Evolutionary conservation across 2,888 invertebrate species (phyloP).

Genomic region (Stenchaetothrips biformis): DNA sequence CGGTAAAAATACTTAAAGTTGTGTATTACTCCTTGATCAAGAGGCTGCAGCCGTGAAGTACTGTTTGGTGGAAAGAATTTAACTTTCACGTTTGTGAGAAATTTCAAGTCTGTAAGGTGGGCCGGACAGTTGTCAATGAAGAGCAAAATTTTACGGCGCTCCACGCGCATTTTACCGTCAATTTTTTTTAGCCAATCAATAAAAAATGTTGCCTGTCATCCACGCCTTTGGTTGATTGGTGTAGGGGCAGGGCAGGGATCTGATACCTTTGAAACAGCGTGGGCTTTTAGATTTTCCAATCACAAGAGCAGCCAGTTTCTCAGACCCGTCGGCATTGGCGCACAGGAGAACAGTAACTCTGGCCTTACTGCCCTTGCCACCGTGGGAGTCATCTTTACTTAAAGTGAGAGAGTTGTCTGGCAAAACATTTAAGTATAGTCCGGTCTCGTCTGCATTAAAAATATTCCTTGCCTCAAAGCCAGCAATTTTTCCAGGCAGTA

Average conservation of each 20-base stretch:
- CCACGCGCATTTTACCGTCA: slow-evolving; percentile 36
- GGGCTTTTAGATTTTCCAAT: too few species aligned
- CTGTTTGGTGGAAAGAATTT: slow-evolving; percentile 34
- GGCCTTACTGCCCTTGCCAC: slow-evolving; percentile 40
- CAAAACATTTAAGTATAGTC: slow-evolving; percentile 37
- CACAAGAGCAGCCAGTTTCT: slow-evolving; percentile 37
- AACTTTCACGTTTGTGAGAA: slow-evolving; percentile 37
- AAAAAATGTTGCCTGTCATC: slow-evolving; percentile 30
- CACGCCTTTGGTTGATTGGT: background rate
- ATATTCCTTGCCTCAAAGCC: slow-evolving; percentile 33
- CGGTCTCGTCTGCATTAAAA: slow-evolving; percentile 40
- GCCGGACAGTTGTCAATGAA: slow-evolving; percentile 40
- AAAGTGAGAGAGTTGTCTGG: slow-evolving; percentile 39
- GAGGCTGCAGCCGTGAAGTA: slow-evolving; percentile 30
- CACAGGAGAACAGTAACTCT: slow-evolving; percentile 42
- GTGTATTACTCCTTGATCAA: slow-evolving; percentile 31
- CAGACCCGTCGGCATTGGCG: slow-evolving; percentile 42
- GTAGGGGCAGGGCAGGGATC: background rate
- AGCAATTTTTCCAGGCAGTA: background rate
- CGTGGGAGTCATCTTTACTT: slow-evolving; percentile 41
- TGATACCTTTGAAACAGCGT: slow-evolving; percentile 29
- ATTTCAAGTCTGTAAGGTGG: slow-evolving; percentile 35
- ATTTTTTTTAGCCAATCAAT: slow-evolving; percentile 36
- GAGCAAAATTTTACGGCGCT: slow-evolving; percentile 40
- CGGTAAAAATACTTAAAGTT: slow-evolving; percentile 27